Percentiles rank a stretch among this genome's conserved stretches.
These are phyloP conservation scores for Eucera pruinosa DNA, from an alignment of 2,888 invertebrate genomes.

Conservation along the genomic window DNA sequence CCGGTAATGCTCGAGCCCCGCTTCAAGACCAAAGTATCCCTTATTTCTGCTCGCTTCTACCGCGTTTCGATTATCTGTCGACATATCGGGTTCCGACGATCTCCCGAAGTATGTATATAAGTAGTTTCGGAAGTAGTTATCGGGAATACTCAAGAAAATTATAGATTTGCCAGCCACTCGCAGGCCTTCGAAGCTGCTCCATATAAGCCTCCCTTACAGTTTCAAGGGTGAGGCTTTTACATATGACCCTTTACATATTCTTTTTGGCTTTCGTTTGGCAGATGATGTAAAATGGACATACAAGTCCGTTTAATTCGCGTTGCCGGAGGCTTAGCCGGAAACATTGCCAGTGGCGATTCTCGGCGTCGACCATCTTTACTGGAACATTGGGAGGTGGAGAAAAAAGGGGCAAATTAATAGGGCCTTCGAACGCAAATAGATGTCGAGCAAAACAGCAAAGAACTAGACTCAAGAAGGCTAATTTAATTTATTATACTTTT, in stretches of 20 bases:
- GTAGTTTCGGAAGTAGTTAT: conserved; percentile 53
- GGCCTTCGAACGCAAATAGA: conserved; percentile 61
- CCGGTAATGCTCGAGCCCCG: conserved; percentile 22
- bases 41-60: conserved; percentile 25
- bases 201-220: background rate
- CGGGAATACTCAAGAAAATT: conserved; percentile 40
- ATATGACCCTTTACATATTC: background rate
- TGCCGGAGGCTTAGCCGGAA: conserved; percentile 62
- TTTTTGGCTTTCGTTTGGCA: background rate
- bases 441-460: conserved; percentile 38
- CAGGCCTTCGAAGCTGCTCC: conserved; percentile 6
- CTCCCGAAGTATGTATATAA: conserved; percentile 30
- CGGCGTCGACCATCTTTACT: too few relatives aligned
- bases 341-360: conserved; percentile 39
- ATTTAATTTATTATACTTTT: background rate
- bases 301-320: conserved; percentile 72
- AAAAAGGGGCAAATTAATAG: conserved; percentile 68
- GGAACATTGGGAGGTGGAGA: too few relatives aligned
- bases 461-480: background rate
- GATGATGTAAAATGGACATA: conserved; percentile 66
- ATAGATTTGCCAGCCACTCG: conserved; percentile 35
- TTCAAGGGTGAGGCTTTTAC: conserved; percentile 1
- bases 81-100: conserved; percentile 33
- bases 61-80: conserved; percentile 33
- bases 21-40: background rate